Percentiles rank a stretch among this genome's conserved stretches.
Conservation (phyloP, 2,888 invertebrate species). For the Mythimna vitellina region DNA sequence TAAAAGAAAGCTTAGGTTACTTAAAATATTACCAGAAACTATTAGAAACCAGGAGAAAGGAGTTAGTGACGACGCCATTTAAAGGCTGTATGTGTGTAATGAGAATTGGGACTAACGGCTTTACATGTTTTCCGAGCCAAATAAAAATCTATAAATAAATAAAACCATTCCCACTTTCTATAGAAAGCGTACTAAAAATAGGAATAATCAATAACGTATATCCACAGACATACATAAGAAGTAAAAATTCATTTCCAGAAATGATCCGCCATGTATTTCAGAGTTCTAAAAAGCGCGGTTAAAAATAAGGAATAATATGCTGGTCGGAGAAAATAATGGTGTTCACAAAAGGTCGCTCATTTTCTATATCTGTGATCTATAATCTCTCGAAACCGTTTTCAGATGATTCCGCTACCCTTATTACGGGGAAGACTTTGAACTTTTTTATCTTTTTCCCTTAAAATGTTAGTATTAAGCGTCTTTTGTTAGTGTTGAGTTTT, state of each 20-base stretch:
- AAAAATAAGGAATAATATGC: slow-evolving; percentile 24
- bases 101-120: too few species aligned
- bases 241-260: slow-evolving; percentile 5
- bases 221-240: too few species aligned
- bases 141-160: too few species aligned
- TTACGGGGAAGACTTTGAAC: slow-evolving; percentile 55
- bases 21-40: too few species aligned
- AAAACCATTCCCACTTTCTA: too few species aligned
- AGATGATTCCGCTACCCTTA: slow-evolving; percentile 47
- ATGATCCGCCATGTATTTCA: slow-evolving; percentile 19
- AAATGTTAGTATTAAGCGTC: slow-evolving; percentile 21
- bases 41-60: too few species aligned
- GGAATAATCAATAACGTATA: too few species aligned
- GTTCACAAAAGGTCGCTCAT: slow-evolving; percentile 53
- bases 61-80: too few species aligned
- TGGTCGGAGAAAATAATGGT: slow-evolving; percentile 41
- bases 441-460: slow-evolving; percentile 35
- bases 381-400: slow-evolving; percentile 58
- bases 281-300: slow-evolving; percentile 12
- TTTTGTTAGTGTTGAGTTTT: slow-evolving; percentile 5
- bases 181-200: too few species aligned
- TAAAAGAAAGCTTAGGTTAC: too few species aligned
- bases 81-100: too few species aligned
- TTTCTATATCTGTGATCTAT: slow-evolving; percentile 56
- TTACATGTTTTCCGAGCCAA: too few species aligned